phyloP scores from a whole-genome alignment of 2,888 invertebrate species.

The Nephrotoma flavescens region DNA sequence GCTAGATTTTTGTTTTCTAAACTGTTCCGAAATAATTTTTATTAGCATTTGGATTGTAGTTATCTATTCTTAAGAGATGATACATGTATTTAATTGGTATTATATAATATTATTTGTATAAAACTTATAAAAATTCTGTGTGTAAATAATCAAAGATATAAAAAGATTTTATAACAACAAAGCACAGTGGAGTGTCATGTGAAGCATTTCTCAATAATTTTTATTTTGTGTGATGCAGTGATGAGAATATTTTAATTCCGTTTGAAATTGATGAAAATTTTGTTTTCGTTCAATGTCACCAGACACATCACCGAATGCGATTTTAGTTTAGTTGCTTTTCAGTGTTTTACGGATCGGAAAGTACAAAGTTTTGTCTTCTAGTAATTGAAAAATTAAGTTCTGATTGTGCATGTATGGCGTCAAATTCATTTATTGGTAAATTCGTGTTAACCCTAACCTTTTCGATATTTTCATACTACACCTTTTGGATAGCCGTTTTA shows the following conservation, averaged over 20 bases:
- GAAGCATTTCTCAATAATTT: neutral
- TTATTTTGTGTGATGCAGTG: neutral
- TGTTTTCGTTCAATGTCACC: neutral
- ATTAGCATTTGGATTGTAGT: neutral
- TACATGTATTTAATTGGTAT: neutral
- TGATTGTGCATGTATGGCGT: conserved; percentile 32
- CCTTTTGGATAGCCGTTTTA: conserved; percentile 50
- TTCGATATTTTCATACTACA: conserved; percentile 39
- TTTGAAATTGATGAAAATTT: neutral
- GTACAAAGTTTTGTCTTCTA: neutral
- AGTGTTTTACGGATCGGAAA: neutral
- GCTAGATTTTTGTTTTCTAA: neutral
- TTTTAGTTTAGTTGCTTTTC: neutral
- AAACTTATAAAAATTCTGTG: neutral
- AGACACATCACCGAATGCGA: neutral
- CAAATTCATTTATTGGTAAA: conserved; percentile 44
- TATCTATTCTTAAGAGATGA: neutral
- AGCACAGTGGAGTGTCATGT: neutral
- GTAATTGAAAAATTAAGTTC: neutral
- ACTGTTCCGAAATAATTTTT: neutral
- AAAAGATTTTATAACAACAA: neutral
- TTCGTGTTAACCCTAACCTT: conserved; percentile 38
- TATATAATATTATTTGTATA: neutral
- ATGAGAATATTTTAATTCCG: neutral
- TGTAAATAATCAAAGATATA: neutral